These are phyloP conservation scores for Xenops minutus DNA, from an alignment of 2,797 vertebrate genomes.

Conservation along the genomic window DNA sequence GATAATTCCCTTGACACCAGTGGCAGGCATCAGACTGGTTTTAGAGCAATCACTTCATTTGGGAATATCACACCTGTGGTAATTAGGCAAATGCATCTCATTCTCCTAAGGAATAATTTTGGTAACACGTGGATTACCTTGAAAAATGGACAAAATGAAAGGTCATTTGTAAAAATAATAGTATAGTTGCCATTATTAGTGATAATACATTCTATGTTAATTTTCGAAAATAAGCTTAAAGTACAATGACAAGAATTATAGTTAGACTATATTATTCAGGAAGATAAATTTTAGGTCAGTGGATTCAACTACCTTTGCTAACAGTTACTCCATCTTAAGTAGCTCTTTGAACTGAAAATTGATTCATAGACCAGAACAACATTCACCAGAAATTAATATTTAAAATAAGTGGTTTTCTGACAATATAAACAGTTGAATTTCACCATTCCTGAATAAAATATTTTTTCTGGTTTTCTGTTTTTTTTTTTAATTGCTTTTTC, in stretches of 20 bases:
- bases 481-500: background rate
- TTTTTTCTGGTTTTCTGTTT: background rate
- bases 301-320: background rate
- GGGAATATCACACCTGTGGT: conserved; percentile 1
- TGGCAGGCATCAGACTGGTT: background rate
- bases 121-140: background rate
- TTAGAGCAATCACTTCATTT: conserved; percentile 29
- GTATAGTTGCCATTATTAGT: background rate
- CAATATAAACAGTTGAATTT: background rate
- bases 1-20: conserved; percentile 36
- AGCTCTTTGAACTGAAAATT: background rate
- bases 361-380: background rate
- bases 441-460: background rate
- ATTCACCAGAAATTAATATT: background rate
- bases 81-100: conserved; percentile 8
- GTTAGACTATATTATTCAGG: background rate
- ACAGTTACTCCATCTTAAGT: background rate
- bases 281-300: background rate
- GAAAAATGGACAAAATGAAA: background rate
- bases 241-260: background rate
- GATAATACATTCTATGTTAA: background rate
- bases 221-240: background rate
- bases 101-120: conserved; percentile 4
- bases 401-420: background rate
- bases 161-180: background rate